These are phyloP conservation scores for Sardina pilchardus DNA, from an alignment of 2,113 vertebrate genomes.

Conservation along the genomic window DNA sequence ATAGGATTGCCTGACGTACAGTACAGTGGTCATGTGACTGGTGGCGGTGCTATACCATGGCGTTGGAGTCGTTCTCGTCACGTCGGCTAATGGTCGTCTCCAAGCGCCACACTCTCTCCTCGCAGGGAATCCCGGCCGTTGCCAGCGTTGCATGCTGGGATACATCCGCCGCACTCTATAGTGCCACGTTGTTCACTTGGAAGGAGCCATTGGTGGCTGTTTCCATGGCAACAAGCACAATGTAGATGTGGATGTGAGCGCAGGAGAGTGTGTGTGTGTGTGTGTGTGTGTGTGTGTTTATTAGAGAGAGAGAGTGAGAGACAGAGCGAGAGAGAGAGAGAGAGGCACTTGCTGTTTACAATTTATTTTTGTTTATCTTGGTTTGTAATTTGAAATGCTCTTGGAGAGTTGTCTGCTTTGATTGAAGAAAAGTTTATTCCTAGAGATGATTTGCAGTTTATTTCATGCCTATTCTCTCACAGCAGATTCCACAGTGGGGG, in stretches of 20 bases:
- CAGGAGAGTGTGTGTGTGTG: slow-evolving; percentile 14
- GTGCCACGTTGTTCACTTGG: slow-evolving; percentile 46
- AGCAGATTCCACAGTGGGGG: background rate
- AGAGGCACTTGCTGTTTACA: background rate
- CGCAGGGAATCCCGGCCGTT: slow-evolving; percentile 28
- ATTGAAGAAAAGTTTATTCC: background rate
- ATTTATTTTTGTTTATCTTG: background rate
- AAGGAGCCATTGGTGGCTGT: slow-evolving; percentile 42
- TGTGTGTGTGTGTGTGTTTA: slow-evolving; percentile 7
- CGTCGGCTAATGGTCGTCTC: background rate
- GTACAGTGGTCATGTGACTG: background rate
- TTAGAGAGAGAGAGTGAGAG: background rate
- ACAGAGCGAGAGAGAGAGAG: background rate
- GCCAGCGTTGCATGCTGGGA: slow-evolving; percentile 47
- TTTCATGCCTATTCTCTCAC: background rate
- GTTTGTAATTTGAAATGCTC: background rate
- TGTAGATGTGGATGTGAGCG: slow-evolving; percentile 19
- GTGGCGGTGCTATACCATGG: background rate
- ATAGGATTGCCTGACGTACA: background rate
- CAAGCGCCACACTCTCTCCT: slow-evolving; percentile 8
- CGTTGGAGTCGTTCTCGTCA: background rate
- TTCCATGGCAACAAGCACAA: slow-evolving; percentile 49
- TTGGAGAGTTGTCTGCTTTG: background rate
- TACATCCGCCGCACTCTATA: slow-evolving; percentile 40
- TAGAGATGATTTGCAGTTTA: background rate